Base-by-base conservation (phyloP, 2,113 vertebrate genomes). In the Accipiter virgatus region DNA sequence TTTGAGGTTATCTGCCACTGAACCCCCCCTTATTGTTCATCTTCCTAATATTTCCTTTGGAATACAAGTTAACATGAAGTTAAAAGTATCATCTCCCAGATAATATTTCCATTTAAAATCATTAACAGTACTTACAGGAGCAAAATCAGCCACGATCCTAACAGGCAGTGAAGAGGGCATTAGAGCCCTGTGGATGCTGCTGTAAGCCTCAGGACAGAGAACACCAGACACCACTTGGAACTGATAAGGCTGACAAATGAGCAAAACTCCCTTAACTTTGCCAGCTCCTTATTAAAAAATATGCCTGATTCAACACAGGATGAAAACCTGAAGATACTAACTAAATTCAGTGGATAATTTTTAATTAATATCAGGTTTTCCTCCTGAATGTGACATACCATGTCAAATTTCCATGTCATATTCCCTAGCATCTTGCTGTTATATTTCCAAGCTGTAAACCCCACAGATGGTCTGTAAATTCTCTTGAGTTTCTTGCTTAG, bases 171-270 rank as follows among this genome's bases (percentile, higher is more conserved):
- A 86, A 43, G 23, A 77, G 9, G 21, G 34, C 14, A 20, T 80
- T 21, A 53, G 34, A 65, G 11, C 16, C 22, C 3, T 5, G 6
- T 31, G 45, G 45, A 27, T 2, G 3, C 34, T 80, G 25, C 40
- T 56, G 25, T 48, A 29, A 20, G 8, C 29, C 29, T 75, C 66
- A 15, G 17, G 16, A 56, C 0, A 1, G 63, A 62, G n/a, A 77
- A 22, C 29, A 56, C 1, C 0, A 0, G 52, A 36, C 27, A 80
- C 5, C 25, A 66, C 8, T 0, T 81, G 58, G 62, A 72, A 71
- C 2, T 26, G 14, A 20, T 2, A 74, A 67, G 22, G 3, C 21
- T 48, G 17, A 13, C 11, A 86, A 88, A 70, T 21, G 22, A 19
- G 3, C 18, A 83, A 78, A 86, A 58, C 15, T 81, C 15, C 53